These are phyloP conservation scores for Channa maculata DNA, from an alignment of 2,113 vertebrate genomes.

Conservation along the genomic window DNA sequence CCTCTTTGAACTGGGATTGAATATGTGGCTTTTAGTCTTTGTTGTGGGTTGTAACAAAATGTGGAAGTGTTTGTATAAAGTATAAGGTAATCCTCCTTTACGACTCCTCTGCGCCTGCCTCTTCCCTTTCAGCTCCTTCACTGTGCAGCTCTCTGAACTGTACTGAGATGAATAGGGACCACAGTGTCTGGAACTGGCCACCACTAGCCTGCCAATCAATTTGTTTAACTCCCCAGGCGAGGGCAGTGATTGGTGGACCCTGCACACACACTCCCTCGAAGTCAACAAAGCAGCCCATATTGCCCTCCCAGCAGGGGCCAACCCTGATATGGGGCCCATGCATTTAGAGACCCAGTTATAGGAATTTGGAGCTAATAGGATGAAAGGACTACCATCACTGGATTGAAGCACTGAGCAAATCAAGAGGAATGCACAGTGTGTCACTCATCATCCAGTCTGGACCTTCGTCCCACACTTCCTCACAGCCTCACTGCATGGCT, in stretches of 20 bases:
- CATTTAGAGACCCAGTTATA: constrained; percentile 79
- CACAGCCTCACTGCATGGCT: background rate
- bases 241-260: constrained; percentile 80
- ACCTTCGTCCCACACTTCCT: constrained; percentile 14
- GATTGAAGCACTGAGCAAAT: constrained; percentile 73
- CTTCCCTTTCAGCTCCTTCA: constrained; percentile 45
- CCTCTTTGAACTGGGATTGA: background rate
- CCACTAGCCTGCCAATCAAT: constrained; percentile 83
- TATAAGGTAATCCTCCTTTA: constrained; percentile 21
- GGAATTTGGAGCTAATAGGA: constrained; percentile 79
- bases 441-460: constrained; percentile 56
- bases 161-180: constrained; percentile 63
- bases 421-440: constrained; percentile 74
- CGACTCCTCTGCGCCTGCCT: constrained; percentile 7
- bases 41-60: constrained; percentile 29
- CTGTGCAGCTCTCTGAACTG: constrained; percentile 42
- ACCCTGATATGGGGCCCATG: constrained; percentile 71
- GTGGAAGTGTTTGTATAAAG: constrained; percentile 30
- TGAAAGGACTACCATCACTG: constrained; percentile 79
- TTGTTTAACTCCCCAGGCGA: constrained; percentile 85
- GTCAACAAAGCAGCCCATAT: constrained; percentile 82
- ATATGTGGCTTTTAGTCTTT: constrained; percentile 9
- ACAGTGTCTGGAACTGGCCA: constrained; percentile 71
- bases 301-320: constrained; percentile 81
- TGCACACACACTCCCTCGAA: constrained; percentile 75